These are phyloP conservation scores for Eupristina koningsbergeri DNA, from an alignment of 1,140 invertebrate genomes.

Conservation along the genomic window DNA sequence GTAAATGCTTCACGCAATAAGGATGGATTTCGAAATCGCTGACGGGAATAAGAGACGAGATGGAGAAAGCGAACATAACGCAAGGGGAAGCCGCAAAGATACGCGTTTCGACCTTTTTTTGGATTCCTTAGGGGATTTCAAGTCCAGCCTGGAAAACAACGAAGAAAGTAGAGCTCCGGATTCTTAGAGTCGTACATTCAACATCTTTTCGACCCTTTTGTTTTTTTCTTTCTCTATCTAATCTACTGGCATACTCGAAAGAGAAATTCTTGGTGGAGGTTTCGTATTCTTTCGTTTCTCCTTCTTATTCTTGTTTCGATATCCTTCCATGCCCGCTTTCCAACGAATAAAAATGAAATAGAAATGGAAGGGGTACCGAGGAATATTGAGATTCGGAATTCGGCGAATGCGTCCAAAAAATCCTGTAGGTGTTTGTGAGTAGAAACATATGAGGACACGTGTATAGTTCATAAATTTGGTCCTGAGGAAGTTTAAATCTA, in stretches of 20 bases:
- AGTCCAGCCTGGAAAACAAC: slow-evolving; percentile 45
- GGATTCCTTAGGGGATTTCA: slow-evolving; percentile 37
- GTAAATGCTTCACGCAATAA: neutral
- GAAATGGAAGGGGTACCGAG: neutral
- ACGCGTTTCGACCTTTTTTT: slow-evolving; percentile 51
- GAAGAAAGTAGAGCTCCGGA: slow-evolving; percentile 29
- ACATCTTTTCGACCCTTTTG: slow-evolving; percentile 10
- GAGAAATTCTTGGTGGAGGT: neutral
- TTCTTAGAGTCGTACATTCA: slow-evolving; percentile 26
- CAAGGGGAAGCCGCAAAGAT: slow-evolving; percentile 50
- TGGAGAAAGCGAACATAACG: slow-evolving; percentile 13
- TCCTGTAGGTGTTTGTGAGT: neutral
- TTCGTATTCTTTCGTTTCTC: neutral
- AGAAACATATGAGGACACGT: neutral
- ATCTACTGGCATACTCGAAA: neutral
- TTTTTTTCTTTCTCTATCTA: neutral
- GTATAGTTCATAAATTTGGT: slow-evolving; percentile 21
- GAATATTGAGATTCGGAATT: slow-evolving; percentile 40
- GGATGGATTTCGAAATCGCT: slow-evolving; percentile 37
- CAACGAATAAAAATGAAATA: neutral
- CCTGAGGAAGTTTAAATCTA: slow-evolving; percentile 17
- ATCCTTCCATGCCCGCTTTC: neutral
- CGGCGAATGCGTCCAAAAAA: slow-evolving; percentile 24
- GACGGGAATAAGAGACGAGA: slow-evolving; percentile 21
- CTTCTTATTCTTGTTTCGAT: neutral